Conservation (phyloP, 2,888 invertebrate species). For the Andrena flavipes region DNA sequence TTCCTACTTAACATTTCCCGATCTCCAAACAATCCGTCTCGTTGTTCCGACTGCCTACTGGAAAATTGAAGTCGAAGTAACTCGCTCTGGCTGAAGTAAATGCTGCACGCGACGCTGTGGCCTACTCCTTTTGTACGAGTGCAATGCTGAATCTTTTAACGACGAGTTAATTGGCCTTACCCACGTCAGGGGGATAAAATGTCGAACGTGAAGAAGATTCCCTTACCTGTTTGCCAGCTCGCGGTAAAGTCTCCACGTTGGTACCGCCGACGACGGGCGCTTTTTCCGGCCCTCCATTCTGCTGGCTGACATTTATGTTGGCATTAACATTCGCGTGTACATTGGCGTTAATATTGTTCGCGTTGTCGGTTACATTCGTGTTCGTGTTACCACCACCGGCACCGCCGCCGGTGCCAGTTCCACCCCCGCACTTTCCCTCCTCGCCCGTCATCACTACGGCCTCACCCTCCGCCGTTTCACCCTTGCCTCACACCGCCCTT, state of each 20-base stretch:
- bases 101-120: too few relatives aligned
- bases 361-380: constrained; percentile 83
- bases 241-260: constrained; percentile 87
- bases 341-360: constrained; percentile 80
- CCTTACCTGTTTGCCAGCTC: constrained; percentile 87
- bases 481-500: constrained; percentile 49
- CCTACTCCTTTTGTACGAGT: too few relatives aligned
- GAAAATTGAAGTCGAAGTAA: too few relatives aligned
- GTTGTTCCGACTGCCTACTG: too few relatives aligned
- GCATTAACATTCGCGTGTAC: constrained; percentile 86
- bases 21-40: too few relatives aligned
- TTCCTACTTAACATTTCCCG: too few relatives aligned
- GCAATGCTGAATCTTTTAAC: too few relatives aligned
- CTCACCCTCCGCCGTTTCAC: constrained; percentile 48
- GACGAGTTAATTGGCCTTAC: too few relatives aligned
- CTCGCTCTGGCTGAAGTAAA: too few relatives aligned
- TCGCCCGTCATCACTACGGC: constrained; percentile 82
- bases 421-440: constrained; percentile 80
- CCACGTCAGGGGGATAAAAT: background rate
- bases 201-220: background rate
- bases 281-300: constrained; percentile 85
- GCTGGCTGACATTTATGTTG: constrained; percentile 87
- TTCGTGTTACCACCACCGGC: constrained; percentile 84
- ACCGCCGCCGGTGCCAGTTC: constrained; percentile 73
- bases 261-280: constrained; percentile 88